Evolutionary conservation across 2,797 vertebrate genomes (phyloP).

Genomic region (Hippocampus kuda): DNA sequence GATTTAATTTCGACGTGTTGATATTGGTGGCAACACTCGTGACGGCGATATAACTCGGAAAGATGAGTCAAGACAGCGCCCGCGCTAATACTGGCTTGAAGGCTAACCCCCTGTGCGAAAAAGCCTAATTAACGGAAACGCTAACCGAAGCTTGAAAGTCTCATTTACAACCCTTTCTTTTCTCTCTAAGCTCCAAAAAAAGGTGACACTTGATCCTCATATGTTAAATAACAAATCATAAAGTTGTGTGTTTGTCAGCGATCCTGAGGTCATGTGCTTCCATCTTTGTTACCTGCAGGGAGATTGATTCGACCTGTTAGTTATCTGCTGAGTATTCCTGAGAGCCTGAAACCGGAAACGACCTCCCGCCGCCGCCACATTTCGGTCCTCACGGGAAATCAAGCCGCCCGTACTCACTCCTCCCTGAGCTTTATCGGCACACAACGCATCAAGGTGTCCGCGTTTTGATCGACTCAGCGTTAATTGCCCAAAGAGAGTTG

Average conservation of each 20-base stretch:
- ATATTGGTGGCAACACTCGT: no score
- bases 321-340: neutral
- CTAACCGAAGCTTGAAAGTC: no score
- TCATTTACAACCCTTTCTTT: neutral
- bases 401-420: neutral
- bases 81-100: no score
- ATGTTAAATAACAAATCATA: neutral
- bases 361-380: neutral
- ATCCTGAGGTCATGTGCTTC: neutral
- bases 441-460: neutral
- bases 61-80: no score
- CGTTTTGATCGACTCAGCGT: neutral
- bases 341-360: neutral
- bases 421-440: neutral
- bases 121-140: no score
- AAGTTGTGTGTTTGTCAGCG: neutral
- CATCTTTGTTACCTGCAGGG: neutral
- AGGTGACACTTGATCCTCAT: neutral
- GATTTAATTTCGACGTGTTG: no score
- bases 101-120: no score
- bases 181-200: neutral
- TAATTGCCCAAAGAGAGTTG: neutral
- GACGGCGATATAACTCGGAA: no score
- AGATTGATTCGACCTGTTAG: neutral
- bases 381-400: neutral